Evolutionary conservation across 2,797 vertebrate genomes (phyloP), one percentile per base, ranked within the genome.

Genomic region (Heliangelus exortis): DNA sequence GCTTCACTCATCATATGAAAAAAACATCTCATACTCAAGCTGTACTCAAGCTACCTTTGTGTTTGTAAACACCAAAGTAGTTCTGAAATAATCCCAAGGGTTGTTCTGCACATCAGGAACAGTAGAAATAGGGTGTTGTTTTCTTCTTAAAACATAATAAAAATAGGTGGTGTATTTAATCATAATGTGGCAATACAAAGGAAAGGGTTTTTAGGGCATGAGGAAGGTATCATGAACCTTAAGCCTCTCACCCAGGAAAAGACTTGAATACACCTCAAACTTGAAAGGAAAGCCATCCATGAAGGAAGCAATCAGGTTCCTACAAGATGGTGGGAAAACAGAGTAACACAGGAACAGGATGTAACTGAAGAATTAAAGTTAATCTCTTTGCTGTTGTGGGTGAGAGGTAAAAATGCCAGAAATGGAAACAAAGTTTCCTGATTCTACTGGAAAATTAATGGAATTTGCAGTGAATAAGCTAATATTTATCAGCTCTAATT

Each of bases 321-420:
- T 93, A 82, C 86, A 87, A 93, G 93, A 89, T 94, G 90, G 68
- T 97, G 85, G 74, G 93, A 95, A 93, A 96, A 88, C 78, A 72
- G 66, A 95, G 17, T 57, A 93, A 88, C 89, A 96, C 95, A 96
- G 94, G 92, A 97, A 96, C 95, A 96, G 94, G 95, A 95, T 96
- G 91, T 93, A 84, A 93, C 96, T 91, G 65, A 93, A 94, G 84
- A 96, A 94, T 96, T 90, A 63, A 83, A 84, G 61, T 87, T 94
- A 90, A 92, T 90, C 65, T 95, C 80, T 89, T 74, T 81, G 69
- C 79, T 89, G 48, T 90, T 95, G 76, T 95, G 90, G 94, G 92
- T 95, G 89, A 96, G 94, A 89, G 95, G 95, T 97, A 96, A 96
- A 88, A 88, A 92, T 92, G 86, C 92, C 93, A 95, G 87, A 96